phyloP scores from a whole-genome alignment of 2,797 vertebrate species.

The Enteromius thamalakanensis region DNA sequence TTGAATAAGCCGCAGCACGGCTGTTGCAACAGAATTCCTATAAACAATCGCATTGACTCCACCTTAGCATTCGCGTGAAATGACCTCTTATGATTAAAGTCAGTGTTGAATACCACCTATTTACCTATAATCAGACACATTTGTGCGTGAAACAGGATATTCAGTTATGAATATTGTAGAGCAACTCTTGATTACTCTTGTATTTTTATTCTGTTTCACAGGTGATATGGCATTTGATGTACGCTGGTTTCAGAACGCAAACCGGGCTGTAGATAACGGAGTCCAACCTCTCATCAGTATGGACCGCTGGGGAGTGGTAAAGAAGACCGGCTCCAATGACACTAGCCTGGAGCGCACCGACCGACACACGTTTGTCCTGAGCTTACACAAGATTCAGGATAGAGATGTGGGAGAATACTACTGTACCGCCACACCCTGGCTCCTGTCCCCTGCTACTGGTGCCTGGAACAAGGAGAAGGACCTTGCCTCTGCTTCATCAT shows the following conservation, averaged over 20 bases:
- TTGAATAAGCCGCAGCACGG: background rate
- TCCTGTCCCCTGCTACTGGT: slow-evolving; percentile 80
- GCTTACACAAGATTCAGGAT: slow-evolving; percentile 82
- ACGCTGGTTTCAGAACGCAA: slow-evolving; percentile 83
- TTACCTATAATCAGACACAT: background rate
- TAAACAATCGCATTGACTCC: background rate
- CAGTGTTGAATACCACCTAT: too few relatives aligned
- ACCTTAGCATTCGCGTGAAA: background rate
- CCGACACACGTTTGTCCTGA: slow-evolving; percentile 80
- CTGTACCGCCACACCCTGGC: slow-evolving; percentile 88
- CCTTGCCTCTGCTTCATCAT: slow-evolving; percentile 79
- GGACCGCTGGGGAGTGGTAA: slow-evolving; percentile 85
- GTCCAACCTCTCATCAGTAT: slow-evolving; percentile 75
- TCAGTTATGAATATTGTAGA: background rate
- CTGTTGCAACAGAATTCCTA: background rate
- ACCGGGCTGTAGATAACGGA: slow-evolving; percentile 72
- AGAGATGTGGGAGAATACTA: slow-evolving; percentile 89
- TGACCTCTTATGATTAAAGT: background rate
- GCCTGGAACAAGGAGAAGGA: slow-evolving; percentile 85
- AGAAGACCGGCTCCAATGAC: slow-evolving; percentile 78
- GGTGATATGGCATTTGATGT: slow-evolving; percentile 90
- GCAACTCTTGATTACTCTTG: background rate
- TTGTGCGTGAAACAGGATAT: background rate
- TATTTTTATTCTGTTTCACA: slow-evolving; percentile 58
- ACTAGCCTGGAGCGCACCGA: slow-evolving; percentile 86